Conservation (phyloP, 2,888 invertebrate genomes). For the Pinctada fucata region DNA sequence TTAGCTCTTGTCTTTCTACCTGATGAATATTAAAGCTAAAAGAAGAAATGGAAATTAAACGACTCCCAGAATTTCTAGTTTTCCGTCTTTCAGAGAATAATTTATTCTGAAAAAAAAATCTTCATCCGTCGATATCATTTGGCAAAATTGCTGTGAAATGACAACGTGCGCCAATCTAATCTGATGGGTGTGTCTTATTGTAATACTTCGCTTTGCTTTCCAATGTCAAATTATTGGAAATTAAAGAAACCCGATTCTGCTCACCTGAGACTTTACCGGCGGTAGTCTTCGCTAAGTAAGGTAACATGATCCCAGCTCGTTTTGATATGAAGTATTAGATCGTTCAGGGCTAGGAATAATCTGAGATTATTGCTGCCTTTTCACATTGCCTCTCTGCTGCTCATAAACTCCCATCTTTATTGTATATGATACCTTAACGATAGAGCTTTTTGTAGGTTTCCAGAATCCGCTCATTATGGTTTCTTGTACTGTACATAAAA, state of each 20-base stretch:
- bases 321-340: neutral
- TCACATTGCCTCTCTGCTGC: no score
- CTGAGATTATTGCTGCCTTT: no score
- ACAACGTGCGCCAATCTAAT: conserved; percentile 3
- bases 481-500: no score
- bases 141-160: conserved; percentile 3
- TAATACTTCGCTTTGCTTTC: conserved; percentile 9
- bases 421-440: no score
- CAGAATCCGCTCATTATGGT: no score
- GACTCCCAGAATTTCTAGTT: neutral
- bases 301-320: conserved; percentile 11
- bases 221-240: conserved; percentile 20
- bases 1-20: no score
- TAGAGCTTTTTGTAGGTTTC: no score
- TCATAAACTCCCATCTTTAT: no score
- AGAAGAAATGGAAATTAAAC: no score
- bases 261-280: conserved; percentile 16
- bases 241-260: conserved; percentile 16
- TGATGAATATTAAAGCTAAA: no score
- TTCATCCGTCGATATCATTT: neutral
- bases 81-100: neutral
- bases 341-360: neutral
- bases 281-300: conserved; percentile 5
- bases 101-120: neutral
- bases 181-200: conserved; percentile 8